Evolutionary conservation across 2,113 vertebrate genomes (phyloP).

Genomic region (Montifringilla adamsi): DNA sequence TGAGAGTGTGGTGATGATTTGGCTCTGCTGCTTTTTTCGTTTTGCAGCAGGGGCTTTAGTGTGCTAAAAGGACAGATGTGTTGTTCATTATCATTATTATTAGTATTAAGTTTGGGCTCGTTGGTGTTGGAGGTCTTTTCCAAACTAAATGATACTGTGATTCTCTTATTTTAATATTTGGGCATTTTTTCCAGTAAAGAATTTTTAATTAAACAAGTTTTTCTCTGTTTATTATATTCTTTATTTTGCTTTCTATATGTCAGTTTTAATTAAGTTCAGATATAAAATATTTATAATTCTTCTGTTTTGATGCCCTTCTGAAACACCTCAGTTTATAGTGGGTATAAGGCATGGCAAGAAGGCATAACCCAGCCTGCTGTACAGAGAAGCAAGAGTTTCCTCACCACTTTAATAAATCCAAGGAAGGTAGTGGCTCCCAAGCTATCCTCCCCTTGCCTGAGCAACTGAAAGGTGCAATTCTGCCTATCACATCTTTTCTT

Average conservation of each 20-base stretch:
- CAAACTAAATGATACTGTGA: neutral
- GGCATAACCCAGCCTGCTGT: neutral
- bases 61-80: neutral
- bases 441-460: neutral
- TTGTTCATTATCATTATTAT: neutral
- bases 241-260: rapidly evolving
- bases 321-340: neutral
- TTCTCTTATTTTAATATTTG: neutral
- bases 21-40: neutral
- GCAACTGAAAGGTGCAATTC: neutral
- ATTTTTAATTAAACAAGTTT: neutral
- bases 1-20: neutral
- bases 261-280: neutral
- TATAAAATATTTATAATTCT: neutral
- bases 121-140: neutral
- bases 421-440: neutral
- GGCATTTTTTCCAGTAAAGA: neutral
- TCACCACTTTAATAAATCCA: neutral
- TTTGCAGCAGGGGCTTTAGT: neutral
- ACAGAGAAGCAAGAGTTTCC: neutral
- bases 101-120: neutral
- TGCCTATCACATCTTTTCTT: neutral
- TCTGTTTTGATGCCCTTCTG: neutral
- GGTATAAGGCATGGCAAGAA: neutral
- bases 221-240: neutral